Conservation (phyloP, 64 coral and sea anemone species). For the Montipora efflorescens region DNA sequence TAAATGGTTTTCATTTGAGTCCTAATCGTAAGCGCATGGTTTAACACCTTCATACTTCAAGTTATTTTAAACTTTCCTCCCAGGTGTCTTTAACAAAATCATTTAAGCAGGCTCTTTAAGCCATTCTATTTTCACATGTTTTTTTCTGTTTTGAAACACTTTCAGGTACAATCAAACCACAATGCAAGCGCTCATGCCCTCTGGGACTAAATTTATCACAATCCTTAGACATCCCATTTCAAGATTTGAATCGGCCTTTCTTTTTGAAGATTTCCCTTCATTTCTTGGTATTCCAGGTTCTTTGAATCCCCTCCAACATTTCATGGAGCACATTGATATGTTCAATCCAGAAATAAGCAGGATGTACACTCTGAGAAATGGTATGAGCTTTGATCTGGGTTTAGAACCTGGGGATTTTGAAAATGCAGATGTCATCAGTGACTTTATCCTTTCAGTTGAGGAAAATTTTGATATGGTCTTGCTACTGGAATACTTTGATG, state of each 20-base stretch:
- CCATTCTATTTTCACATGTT: neutral
- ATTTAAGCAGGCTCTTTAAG: neutral
- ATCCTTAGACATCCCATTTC: conserved; percentile 67
- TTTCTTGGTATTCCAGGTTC: conserved; percentile 54
- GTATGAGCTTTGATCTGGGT: neutral
- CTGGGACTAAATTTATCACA: conserved; percentile 62
- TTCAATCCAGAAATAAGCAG: conserved; percentile 37
- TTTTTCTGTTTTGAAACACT: neutral
- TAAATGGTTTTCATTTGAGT: too few species aligned
- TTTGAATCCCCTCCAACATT: conserved; percentile 41
- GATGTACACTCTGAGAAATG: conserved; percentile 43
- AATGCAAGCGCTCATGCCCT: conserved; percentile 61
- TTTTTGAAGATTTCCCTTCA: conserved; percentile 49
- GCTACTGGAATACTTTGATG: conserved; percentile 67
- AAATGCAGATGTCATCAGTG: neutral
- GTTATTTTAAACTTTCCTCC: too few species aligned
- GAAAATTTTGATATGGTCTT: conserved; percentile 67
- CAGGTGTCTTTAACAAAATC: too few species aligned
- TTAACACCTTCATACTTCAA: too few species aligned
- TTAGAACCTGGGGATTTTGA: conserved; percentile 65
- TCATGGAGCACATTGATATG: conserved; percentile 39
- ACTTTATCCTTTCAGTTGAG: conserved; percentile 53
- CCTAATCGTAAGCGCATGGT: too few species aligned
- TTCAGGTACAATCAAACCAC: conserved; percentile 57
- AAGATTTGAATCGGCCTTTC: conserved; percentile 72